Evolutionary conservation across 1,140 invertebrate genomes (phyloP), one percentile per base, ranked within the genome.

Genomic region (Bombus confusus): DNA sequence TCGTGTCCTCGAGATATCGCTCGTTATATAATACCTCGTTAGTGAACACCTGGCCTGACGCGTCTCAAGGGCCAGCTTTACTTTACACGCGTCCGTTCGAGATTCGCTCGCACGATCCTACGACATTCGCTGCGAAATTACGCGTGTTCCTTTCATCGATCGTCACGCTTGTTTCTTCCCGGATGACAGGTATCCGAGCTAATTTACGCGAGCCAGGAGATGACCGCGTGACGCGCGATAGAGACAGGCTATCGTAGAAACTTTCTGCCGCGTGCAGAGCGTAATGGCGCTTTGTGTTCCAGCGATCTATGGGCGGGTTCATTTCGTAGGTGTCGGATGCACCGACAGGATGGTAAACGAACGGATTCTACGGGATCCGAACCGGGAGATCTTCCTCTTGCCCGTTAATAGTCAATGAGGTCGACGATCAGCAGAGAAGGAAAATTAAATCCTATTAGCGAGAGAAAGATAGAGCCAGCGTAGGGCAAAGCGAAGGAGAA

Each of bases 361-460:
- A 86, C 75, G 59, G 39, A 74, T 85, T 68, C 59, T 68, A n/a
- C 25, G 52, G 31, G 62, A 66, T 76, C 52, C 18, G 25, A 28
- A 22, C 31, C 57, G 25, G 66, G 1, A 80, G 75, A 83, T 69
- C 80, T 72, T 47, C 34, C 73, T 78, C 73, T 59, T 15, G 71
- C 5, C 52, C n/a, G 82, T 89, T 89, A 89, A 88, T 82, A 89
- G 78, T 86, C 83, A 79, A 86, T 86, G 87, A 88, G 78, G 77
- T 73, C 13, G 83, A 52, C 41, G 83, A 37, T 89, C 62, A 28
- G 9, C 0, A 52, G 72, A 68, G 80, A 77, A 79, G 76, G 80
- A 64, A 78, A 88, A 89, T 89, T 88, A 86, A 64, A 89, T 88
- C 43, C 62, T 69, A 47, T 83, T 68, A 73, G 25, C 41, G n/a